A percentile compares a stretch with the other conserved stretches of the same genome.
phyloP scores from a whole-genome alignment of 2,113 vertebrate species.

The Formicarius rufipectus region DNA sequence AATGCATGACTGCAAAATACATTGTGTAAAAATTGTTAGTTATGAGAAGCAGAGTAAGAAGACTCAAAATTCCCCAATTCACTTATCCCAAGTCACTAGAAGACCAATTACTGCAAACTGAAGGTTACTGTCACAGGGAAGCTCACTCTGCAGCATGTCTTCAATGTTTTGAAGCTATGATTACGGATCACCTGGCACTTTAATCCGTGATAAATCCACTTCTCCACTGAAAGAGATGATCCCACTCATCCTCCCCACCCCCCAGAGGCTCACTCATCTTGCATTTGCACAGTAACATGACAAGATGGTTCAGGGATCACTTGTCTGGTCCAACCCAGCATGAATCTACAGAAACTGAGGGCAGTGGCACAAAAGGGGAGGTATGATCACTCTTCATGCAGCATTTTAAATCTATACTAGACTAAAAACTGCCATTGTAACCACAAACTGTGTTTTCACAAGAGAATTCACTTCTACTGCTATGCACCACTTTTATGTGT shows the following conservation, averaged over 20 bases:
- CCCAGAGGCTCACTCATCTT: not conserved
- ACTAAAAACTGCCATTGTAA: not conserved
- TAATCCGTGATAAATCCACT: constrained; percentile 17
- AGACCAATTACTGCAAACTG: not conserved
- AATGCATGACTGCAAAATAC: not conserved
- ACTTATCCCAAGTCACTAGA: not conserved
- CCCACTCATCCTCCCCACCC: not conserved
- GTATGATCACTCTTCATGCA: not conserved
- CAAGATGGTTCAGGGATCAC: not conserved
- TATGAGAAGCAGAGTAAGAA: not conserved
- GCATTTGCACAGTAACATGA: not conserved
- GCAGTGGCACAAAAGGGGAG: not conserved
- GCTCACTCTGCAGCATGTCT: not conserved
- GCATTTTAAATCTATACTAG: not conserved
- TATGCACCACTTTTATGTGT: not conserved
- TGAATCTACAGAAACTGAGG: not conserved
- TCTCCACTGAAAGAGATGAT: not conserved
- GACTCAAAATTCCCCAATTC: not conserved
- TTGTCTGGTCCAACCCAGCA: not conserved
- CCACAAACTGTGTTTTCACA: not conserved
- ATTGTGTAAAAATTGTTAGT: not conserved
- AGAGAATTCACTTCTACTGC: not conserved
- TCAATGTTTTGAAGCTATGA: not conserved
- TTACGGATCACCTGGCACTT: constrained; percentile 25
- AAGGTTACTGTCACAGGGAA: not conserved